Evolutionary conservation across 2,888 invertebrate genomes (phyloP).

Genomic region (Tillus elongatus): DNA sequence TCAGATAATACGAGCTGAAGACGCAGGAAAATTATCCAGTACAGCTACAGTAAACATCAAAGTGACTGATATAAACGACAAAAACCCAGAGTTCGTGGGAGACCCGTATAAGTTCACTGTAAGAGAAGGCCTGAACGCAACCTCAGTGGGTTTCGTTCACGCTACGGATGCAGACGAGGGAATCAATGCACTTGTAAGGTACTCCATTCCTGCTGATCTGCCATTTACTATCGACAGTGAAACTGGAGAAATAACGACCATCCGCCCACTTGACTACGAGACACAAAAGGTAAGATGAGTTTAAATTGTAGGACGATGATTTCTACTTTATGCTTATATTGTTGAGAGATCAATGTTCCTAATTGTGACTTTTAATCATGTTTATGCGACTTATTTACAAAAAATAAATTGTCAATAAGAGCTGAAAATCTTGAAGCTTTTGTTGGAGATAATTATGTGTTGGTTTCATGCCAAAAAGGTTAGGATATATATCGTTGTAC

Average conservation of each 20-base stretch:
- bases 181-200: conserved; percentile 71
- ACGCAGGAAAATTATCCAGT: conserved; percentile 71
- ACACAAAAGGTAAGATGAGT: conserved; percentile 55
- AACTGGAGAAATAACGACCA: conserved; percentile 71
- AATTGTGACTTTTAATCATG: no score
- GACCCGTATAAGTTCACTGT: conserved; percentile 74
- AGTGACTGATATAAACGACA: conserved; percentile 86
- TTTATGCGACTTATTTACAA: no score
- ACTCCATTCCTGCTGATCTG: conserved; percentile 67
- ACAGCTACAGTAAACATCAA: conserved; percentile 80
- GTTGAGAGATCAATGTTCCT: no score
- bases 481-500: no score
- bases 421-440: no score
- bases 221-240: conserved; percentile 72
- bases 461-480: no score
- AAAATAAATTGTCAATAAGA: no score
- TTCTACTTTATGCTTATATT: no score
- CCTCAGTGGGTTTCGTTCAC: conserved; percentile 68
- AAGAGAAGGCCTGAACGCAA: conserved; percentile 58
- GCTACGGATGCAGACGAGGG: conserved; percentile 82
- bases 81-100: conserved; percentile 80
- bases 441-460: no score
- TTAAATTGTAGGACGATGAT: not conserved
- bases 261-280: conserved; percentile 71
- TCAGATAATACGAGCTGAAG: conserved; percentile 75